Evolutionary conservation across 2,888 invertebrate genomes (phyloP), one percentile per base, ranked within the genome.

Genomic region (Dynastes grantii): DNA sequence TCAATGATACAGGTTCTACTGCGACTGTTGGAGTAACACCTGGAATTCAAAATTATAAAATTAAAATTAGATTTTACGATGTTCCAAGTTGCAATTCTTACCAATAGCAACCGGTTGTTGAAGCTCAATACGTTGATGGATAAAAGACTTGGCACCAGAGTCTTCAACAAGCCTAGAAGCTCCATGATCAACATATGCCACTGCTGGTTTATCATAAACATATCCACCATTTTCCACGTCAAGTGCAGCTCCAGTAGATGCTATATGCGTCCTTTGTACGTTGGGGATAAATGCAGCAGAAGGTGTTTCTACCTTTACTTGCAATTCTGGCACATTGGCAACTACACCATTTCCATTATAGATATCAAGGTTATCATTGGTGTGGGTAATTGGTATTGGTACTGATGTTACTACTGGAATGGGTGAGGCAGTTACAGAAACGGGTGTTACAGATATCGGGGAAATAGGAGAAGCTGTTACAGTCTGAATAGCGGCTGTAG

Each of bases 201-300:
- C 86, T 51, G 89, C 87, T 8, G 90, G 90, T 82, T 90, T 90
- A 53, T 89, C 85, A 77, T 88, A 88, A 9, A 90, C 89, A 55
- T 82, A 82, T n/a, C 81, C 82, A 49, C 79, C 82, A 40, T 68
- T 73, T 51, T 45, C 78, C 6, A 70, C 76, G 22, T 76, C 64
- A 51, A 71, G n/a, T 11, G 61, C 55, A n/a, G 75, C 63, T 1
- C 71, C 58, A 9, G 71, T 79, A 8, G 76, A 61, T 1, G 55
- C 68, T n/a, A 75, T 63, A n/a, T 51, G 58, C 1, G 63, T 45
- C 49, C 63, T 77, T 63, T 77, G 78, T 5, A 64, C 51, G 9
- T 77, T 55, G 22, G 76, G 65, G 9, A 77, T 77, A 9, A 63
- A 70, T 1, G 68, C 71, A 27, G 58, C 75, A 2, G 51, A 67